Conservation (phyloP, 2,888 invertebrate genomes). For the Gibbula magus region DNA sequence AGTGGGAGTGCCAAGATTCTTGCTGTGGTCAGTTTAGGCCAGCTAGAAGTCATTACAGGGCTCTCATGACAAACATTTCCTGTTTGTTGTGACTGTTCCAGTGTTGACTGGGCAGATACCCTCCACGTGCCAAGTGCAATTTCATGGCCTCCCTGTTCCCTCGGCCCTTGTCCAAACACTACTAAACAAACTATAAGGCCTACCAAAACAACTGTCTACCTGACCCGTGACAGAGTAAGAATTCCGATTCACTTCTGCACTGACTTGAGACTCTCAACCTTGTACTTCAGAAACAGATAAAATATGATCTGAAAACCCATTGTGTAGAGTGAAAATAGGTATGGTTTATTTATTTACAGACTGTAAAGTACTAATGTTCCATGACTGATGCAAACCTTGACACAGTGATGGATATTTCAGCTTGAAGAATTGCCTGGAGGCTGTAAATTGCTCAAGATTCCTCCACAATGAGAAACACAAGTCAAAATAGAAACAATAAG, state of each 20-base stretch:
- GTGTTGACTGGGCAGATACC: neutral
- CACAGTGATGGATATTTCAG: too few species aligned
- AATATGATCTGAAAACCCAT: neutral
- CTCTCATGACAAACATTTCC: slow-evolving; percentile 3
- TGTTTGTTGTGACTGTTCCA: neutral
- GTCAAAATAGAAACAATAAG: too few species aligned
- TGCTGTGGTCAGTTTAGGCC: neutral
- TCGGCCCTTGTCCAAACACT: neutral
- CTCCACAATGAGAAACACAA: too few species aligned
- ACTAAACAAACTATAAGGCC: neutral
- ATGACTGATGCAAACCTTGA: neutral
- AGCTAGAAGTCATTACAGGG: neutral
- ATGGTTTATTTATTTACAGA: neutral
- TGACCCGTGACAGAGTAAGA: neutral
- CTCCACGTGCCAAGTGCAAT: neutral
- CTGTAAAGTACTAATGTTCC: neutral
- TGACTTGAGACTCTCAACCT: too few species aligned
- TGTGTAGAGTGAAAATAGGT: too few species aligned
- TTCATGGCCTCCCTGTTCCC: neutral
- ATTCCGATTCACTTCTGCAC: too few species aligned
- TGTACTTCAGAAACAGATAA: neutral
- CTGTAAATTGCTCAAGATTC: too few species aligned
- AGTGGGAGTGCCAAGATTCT: neutral
- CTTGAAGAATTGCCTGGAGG: too few species aligned
- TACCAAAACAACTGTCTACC: neutral